Evolutionary conservation across 2,888 invertebrate species (phyloP).

Genomic region (Tolmerus cingulatus): DNA sequence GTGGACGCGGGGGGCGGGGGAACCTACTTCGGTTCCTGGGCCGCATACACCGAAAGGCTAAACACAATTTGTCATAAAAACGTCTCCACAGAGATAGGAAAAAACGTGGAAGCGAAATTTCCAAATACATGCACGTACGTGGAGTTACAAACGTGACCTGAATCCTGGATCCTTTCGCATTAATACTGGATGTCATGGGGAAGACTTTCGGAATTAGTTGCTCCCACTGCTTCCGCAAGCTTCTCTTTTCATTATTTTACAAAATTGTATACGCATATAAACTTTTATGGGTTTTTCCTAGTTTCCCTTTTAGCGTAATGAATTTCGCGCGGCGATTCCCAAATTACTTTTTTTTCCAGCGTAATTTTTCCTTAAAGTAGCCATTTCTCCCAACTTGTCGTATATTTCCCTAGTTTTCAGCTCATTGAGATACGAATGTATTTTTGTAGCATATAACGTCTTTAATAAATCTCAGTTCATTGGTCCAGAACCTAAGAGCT

Average conservation of each 20-base stretch:
- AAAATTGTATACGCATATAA: slow-evolving; percentile 3
- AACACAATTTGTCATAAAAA: slow-evolving; percentile 49
- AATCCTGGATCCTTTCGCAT: slow-evolving; percentile 43
- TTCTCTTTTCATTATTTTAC: slow-evolving; percentile 42
- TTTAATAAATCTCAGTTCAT: background rate
- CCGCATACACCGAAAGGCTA: slow-evolving; percentile 22
- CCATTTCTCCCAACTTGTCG: background rate
- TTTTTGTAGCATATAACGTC: background rate
- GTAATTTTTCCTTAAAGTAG: background rate
- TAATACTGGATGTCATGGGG: slow-evolving; percentile 48
- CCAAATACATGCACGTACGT: slow-evolving; percentile 49
- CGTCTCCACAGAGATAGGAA: slow-evolving; percentile 27
- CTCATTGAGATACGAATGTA: background rate
- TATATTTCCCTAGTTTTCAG: background rate
- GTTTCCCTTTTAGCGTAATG: background rate
- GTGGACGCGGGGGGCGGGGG: background rate
- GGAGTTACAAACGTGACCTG: slow-evolving; percentile 49
- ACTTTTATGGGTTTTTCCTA: background rate
- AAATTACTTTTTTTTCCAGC: background rate
- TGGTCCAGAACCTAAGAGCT: background rate
- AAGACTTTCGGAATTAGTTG: slow-evolving; percentile 47
- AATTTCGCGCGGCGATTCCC: background rate
- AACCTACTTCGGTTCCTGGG: background rate
- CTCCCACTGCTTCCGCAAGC: slow-evolving; percentile 42
- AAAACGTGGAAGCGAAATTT: slow-evolving; percentile 44